Evolutionary conservation across 2,888 invertebrate species (phyloP), one percentile per base, ranked within the genome.

Genomic region (Onchidella celtica): DNA sequence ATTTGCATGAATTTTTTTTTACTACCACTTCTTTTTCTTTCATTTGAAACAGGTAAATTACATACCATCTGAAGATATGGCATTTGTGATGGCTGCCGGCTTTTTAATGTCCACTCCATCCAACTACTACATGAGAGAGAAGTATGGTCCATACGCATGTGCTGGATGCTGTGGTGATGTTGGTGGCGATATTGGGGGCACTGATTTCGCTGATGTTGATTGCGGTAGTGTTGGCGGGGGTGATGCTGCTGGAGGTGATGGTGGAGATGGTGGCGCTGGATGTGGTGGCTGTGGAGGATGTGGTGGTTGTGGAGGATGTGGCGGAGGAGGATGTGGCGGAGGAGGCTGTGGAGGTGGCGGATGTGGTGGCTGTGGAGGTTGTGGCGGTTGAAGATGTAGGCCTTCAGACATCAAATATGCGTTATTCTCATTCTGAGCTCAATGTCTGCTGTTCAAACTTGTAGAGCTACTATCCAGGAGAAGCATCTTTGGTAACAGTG

Each of bases 21-120:
- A n/a, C n/a, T n/a, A n/a, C n/a, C n/a, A n/a, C n/a, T n/a, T n/a
- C n/a, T n/a, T n/a, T n/a, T n/a, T n/a, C n/a, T n/a, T n/a, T n/a
- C n/a, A n/a, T n/a, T n/a, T n/a, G n/a, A n/a, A 36, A 0, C 24
- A 81, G 81, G 81, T 81, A 1, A 27, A 55, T 32, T 21, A 59
- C 4, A 72, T 92, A 4, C 88, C 91, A 29, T 86, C 89, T 0
- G 92, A 91, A 32, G 84, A 87, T 75, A 86, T 91, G 73, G 85
- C 93, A 2, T 84, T 94, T 83, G 90, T 94, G 2, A 85, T 93
- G 59, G 94, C 94, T 9, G 93, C 93, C 68, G 94, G 94, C 2
- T 93, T 93, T 83, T 89, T 93, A 63, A 90, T 90, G 65, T 86
- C 89, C 17, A 91, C 91, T 9, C 93, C 93, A 0, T 91, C 90